Base-by-base conservation (phyloP, 2,113 vertebrate species). In the Oostethus manadensis region DNA sequence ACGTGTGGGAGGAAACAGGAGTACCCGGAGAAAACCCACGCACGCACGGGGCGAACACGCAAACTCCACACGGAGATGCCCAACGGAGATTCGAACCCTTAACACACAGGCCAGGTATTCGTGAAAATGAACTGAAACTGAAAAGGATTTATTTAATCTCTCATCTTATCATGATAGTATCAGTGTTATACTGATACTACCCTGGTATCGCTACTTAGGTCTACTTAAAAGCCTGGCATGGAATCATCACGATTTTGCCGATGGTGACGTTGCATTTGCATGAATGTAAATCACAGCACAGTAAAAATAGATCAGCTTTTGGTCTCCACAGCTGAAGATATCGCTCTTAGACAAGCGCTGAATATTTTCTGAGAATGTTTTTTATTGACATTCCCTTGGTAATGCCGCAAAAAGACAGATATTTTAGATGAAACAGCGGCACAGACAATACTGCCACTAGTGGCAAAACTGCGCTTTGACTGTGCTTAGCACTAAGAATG, bases 281-380 rank as follows among this genome's bases (percentile, higher is more conserved):
- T 58, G 48, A 22, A 22, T 66, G 38, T 64, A 47, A 68, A 59
- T 66, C 22, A 55, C 38, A 68, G 49, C 55, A 46, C 10, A 26
- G 3, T 59, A 68, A 73, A 77, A 75, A 63, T 74, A 70, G 48
- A 42, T 62, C 51, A 23, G 18, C 13, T 26, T 23, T 11, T 45
- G 5, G 6, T 49, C 15, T 51, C 14, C 1, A 26, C 22, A 16
- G 13, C n/a, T 50, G 8, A 60, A 10, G n/a, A 76, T 54, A 1
- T 48, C 35, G 22, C 43, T 23, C 35, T 11, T 33, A 47, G 8
- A 16, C 15, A 64, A 21, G 29, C n/a, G 35, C 0, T 13, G 22
- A 18, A 16, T 48, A 66, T 71, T 54, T 60, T 60, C 66, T 46
- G 35, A 73, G 3, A 7, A 33, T 7, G 50, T 23, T 21, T 53